phyloP scores from a whole-genome alignment of 2,888 invertebrate genomes.

The Pocota personata region DNA sequence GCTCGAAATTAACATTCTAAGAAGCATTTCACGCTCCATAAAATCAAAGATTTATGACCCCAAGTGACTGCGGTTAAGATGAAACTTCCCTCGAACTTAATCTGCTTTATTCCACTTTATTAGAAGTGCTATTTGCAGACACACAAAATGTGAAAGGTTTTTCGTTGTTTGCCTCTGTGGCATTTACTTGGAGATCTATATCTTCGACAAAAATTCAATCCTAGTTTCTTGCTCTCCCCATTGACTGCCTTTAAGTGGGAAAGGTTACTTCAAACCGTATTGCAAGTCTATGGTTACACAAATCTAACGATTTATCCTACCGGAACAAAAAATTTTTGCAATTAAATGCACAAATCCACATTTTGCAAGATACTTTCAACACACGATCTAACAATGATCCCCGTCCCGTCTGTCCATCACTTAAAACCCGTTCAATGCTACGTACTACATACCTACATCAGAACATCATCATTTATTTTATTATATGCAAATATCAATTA shows the following conservation, averaged over 20 bases:
- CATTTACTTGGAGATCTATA: conserved; percentile 55
- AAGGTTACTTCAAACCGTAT: conserved; percentile 20
- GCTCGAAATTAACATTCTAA: conserved; percentile 31
- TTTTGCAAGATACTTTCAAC: conserved; percentile 36
- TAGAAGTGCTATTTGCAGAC: conserved; percentile 21
- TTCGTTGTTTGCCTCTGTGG: conserved; percentile 29
- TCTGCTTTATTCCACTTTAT: neutral
- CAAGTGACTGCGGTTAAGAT: neutral
- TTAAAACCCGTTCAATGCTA: conserved; percentile 64
- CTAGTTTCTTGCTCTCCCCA: neutral
- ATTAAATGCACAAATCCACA: conserved; percentile 54
- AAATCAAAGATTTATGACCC: conserved; percentile 26
- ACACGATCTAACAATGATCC: conserved; percentile 50
- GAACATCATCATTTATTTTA: conserved; percentile 35
- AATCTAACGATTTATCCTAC: conserved; percentile 47
- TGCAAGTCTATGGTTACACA: too few species aligned
- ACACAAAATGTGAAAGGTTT: conserved; percentile 57
- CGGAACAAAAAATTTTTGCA: conserved; percentile 55
- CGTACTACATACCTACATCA: conserved; percentile 5
- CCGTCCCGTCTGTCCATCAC: neutral
- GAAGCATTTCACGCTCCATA: conserved; percentile 36
- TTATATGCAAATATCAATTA: conserved; percentile 48
- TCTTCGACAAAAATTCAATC: conserved; percentile 28
- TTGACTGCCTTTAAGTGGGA: neutral
- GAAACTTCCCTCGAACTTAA: neutral